Base-by-base conservation (phyloP, 2,113 vertebrate species). In the Amblyornis subalaris region DNA sequence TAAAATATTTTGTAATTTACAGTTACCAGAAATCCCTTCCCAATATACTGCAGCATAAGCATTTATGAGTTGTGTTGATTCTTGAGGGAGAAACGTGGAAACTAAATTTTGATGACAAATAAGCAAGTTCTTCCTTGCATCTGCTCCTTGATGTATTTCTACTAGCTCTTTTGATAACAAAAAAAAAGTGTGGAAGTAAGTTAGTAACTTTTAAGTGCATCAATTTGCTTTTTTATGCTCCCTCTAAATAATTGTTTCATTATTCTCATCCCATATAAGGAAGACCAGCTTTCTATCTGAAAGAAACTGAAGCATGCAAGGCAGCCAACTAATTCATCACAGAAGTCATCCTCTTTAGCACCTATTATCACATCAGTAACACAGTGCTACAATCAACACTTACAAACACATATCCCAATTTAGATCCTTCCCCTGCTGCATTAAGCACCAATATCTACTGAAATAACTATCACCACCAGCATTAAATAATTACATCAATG, bases 61-160 rank as follows among this genome's bases (percentile, higher is more conserved):
- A 75, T 77, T 91, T 51, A 48, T 67, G 4, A 67, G 10, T 44
- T 60, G 12, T 9, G 17, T 28, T 89, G 51, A 74, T 60, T 92
- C 24, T 80, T 60, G 16, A 66, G 57, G 13, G 36, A 24, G 18
- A 70, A 84, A 71, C 16, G 38, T 6, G 16, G 29, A 71, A 87
- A 81, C 48, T 51, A 78, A 44, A 51, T 84, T 78, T 78, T 78
- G 13, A 72, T 82, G 44, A 78, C 35, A 84, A 92, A 80, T 25
- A n/a, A 13, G 29, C 22, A 78, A 71, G 23, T 51, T 48, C 6
- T 12, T 78, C n/a, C 57, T 72, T 55, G 53, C 50, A 47, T 53
- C 25, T 47, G 18, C 19, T 61, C 53, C 17, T 89, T 66, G 31
- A 31, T 20, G 65, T 50, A 64, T 66, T 89, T 33, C 31, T 60